These are phyloP conservation scores for Cynopterus brachyotis DNA, from an alignment of 2,113 vertebrate genomes.

Conservation along the genomic window DNA sequence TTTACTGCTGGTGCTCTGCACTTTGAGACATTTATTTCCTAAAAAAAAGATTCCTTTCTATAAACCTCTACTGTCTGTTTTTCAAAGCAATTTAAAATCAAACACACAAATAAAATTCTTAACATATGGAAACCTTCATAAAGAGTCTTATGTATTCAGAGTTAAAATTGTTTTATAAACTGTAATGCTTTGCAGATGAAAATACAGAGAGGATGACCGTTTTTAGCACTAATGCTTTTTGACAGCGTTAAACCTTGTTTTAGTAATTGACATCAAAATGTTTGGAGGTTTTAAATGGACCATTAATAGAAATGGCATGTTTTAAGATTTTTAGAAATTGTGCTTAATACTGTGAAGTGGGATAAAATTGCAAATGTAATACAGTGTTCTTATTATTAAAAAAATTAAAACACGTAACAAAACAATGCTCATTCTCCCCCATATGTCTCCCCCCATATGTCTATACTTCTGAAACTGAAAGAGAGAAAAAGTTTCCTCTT, in stretches of 20 bases:
- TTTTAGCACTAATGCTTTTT: slow-evolving; percentile 86
- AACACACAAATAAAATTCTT: slow-evolving; percentile 89
- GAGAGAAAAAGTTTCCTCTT: neutral
- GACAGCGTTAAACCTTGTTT: slow-evolving; percentile 87
- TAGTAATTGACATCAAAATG: slow-evolving; percentile 89
- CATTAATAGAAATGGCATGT: slow-evolving; percentile 86
- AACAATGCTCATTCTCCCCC: slow-evolving; percentile 44
- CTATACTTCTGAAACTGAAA: slow-evolving; percentile 40
- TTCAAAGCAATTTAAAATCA: slow-evolving; percentile 94
- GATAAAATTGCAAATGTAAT: slow-evolving; percentile 82
- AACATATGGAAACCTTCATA: slow-evolving; percentile 95
- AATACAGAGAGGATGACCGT: slow-evolving; percentile 81
- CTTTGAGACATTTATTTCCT: slow-evolving; percentile 87
- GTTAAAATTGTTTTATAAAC: slow-evolving; percentile 94
- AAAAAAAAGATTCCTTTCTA: slow-evolving; percentile 89
- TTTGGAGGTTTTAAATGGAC: slow-evolving; percentile 86
- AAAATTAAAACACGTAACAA: slow-evolving; percentile 51
- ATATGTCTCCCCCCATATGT: neutral
- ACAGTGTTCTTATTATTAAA: slow-evolving; percentile 73
- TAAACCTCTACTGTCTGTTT: slow-evolving; percentile 93
- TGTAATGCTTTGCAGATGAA: slow-evolving; percentile 95
- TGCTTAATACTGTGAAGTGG: slow-evolving; percentile 81
- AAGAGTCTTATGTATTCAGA: slow-evolving; percentile 90
- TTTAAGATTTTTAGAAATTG: slow-evolving; percentile 82
- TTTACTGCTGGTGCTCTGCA: slow-evolving; percentile 88